Base-by-base conservation (phyloP, 2,797 vertebrate species). In the Melanotaenia pygmaea region DNA sequence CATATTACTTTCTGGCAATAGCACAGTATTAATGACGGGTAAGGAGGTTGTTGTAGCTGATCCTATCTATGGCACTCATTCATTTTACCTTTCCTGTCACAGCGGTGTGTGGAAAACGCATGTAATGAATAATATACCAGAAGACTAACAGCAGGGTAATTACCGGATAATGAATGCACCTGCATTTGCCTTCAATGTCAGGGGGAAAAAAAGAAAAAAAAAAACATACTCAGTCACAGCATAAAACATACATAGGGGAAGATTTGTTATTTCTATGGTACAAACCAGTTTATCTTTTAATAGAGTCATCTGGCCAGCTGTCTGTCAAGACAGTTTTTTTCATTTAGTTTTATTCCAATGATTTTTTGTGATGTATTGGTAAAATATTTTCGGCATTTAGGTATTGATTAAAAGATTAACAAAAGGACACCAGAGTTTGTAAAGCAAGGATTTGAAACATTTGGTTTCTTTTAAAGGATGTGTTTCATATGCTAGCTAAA, bases 161-260 rank as follows among this genome's bases (percentile, higher is more conserved):
- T 94, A 94, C 86, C 73, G 79, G 81, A 90, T 95, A 94, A 95
- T 95, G 89, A 95, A 94, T 94, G 93, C 89, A 93, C 92, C 92
- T 93, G 91, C 77, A 82, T 93, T 92, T 91, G 79, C 81, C 82
- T 81, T 91, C 90, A 93, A 91, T 92, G 91, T 94, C 92, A 92
- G 82, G 70, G 32, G 38, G 38, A 14, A 43, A 28, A 61, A 61
- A 37, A 50, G 74, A 26, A 26, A 26, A 26, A 88, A 88, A 84
- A 78, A 77, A 47, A 78, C 79, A 45, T 69, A 72, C 77, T 82
- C 57, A 70, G 57, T 84, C 76, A 77, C 61, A 10, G 68, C 65
- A 58, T 71, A 65, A 59, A 73, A 69, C 74, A 24, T 11, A 37
- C 10, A 54, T 30, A 35, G 59, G 67, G 62, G 45, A n/a, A 73